Evolutionary conservation across 1,140 invertebrate genomes (phyloP), one percentile per base, ranked within the genome.

Genomic region (Archivesica marissinica): DNA sequence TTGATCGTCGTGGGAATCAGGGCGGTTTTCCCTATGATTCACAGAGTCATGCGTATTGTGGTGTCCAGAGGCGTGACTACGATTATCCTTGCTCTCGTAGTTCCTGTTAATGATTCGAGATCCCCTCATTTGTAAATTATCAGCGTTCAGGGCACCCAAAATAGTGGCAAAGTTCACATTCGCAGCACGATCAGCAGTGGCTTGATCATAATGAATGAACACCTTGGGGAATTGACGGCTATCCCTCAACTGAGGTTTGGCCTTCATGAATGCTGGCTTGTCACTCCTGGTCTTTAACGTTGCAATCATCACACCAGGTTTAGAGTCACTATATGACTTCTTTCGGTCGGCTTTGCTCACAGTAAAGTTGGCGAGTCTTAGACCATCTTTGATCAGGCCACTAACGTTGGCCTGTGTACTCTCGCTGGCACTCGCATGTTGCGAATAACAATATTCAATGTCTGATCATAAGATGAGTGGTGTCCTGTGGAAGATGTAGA

Each of bases 161-260:
- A 75, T 75, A 13, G 41, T 70, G 17, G 66, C 66, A 70, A 70
- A 70, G 44, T 75, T 75, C 38, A n/a, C 30, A 75, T 52, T 76
- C 6, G 74, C 50, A 20, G 35, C n/a, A 17, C 74, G 50, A 3
- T 59, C 50, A 1, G 74, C 50, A 3, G 74, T n/a, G 1, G 50
- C 0, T 44, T 25, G 41, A 59, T 76, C 74, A 28, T 76, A 38
- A 41, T 66, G 61, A 11, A 66, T 41, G n/a, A 39, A 66, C 2
- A 66, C 61, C 23, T 66, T 66, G 3, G 33, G 17, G n/a, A 39
- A 66, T 38, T 39, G n/a, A 35, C 15, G 1, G 15, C 47, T 30
- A 30, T 38, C 4, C 25, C 39, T 78, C 1, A 78, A 20, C 39
- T 61, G 35, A 28, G 52, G 35, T 61, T 78, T 78, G n/a, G 52